A percentile compares a stretch with the other conserved stretches of the same genome.
Conservation (phyloP, 2,888 invertebrate species). For the Eustalomyia histrio region DNA sequence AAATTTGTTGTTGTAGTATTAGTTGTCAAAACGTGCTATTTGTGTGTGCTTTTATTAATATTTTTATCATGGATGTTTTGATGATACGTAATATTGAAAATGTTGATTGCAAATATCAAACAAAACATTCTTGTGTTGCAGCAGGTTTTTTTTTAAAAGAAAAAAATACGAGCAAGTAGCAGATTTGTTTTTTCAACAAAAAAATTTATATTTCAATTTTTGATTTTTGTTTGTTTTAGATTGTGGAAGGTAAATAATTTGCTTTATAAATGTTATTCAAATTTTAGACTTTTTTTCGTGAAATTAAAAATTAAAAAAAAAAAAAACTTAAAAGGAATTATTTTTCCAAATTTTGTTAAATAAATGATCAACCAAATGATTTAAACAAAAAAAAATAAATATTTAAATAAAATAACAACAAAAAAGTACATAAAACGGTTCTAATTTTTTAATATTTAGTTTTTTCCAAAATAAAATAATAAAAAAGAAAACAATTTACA, state of each 20-base stretch:
- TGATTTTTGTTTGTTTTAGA: constrained; percentile 1
- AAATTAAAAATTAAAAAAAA: too few species aligned
- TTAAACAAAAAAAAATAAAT: background rate
- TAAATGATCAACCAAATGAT: background rate
- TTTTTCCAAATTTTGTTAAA: background rate
- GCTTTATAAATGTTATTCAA: constrained; percentile 30
- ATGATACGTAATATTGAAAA: too few species aligned
- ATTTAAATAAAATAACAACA: background rate
- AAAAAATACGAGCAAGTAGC: constrained; percentile 3
- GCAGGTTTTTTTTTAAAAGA: background rate
- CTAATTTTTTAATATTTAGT: background rate
- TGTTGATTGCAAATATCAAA: constrained; percentile 3
- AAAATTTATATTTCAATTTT: background rate
- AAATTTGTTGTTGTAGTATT: background rate
- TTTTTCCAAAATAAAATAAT: too few species aligned
- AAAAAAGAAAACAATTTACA: background rate
- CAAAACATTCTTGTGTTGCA: constrained; percentile 2
- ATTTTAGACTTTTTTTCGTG: background rate
- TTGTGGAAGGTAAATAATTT: constrained; percentile 40
- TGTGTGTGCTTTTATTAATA: background rate
- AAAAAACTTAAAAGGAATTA: background rate
- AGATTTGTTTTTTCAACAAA: background rate
- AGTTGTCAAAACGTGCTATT: constrained; percentile 6
- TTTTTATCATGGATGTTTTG: background rate
- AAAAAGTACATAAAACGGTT: background rate